These are phyloP conservation scores for Eurypyga helias DNA, from an alignment of 2,113 vertebrate species.

Conservation along the genomic window DNA sequence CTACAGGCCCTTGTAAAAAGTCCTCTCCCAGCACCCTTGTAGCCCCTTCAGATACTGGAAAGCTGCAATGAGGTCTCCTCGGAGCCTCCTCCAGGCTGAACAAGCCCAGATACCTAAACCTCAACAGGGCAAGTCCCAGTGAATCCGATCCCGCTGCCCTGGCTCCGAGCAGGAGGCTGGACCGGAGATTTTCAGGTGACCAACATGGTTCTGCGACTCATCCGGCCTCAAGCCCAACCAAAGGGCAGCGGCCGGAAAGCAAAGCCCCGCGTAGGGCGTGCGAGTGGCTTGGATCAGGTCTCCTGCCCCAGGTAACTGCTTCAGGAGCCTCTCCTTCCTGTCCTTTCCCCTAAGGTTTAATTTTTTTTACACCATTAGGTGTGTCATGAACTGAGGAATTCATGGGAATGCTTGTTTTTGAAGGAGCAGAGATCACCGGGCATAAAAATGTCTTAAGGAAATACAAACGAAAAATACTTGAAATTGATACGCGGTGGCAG, in stretches of 20 bases:
- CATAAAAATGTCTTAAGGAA: not conserved
- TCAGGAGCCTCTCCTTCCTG: not conserved
- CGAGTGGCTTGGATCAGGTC: accelerated
- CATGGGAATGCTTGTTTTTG: not conserved
- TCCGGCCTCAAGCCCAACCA: not conserved
- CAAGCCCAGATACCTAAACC: accelerated
- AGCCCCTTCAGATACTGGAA: too few relatives aligned
- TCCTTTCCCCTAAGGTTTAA: not conserved
- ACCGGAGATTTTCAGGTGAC: not conserved
- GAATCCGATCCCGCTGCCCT: not conserved
- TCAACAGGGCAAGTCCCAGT: not conserved
- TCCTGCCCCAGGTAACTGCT: not conserved
- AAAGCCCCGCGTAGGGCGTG: not conserved
- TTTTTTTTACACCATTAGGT: not conserved
- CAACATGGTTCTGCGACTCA: accelerated
- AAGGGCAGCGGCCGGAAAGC: not conserved
- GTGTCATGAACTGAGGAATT: not conserved
- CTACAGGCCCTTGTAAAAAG: too few relatives aligned
- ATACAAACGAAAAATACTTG: not conserved
- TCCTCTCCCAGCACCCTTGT: too few relatives aligned
- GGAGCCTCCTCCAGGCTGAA: too few relatives aligned
- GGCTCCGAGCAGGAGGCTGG: not conserved
- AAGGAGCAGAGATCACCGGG: not conserved
- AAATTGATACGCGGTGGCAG: not conserved
- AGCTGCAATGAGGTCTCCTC: too few relatives aligned